phyloP scores from a whole-genome alignment of 1,140 invertebrate species.

The Eurosta solidaginis region DNA sequence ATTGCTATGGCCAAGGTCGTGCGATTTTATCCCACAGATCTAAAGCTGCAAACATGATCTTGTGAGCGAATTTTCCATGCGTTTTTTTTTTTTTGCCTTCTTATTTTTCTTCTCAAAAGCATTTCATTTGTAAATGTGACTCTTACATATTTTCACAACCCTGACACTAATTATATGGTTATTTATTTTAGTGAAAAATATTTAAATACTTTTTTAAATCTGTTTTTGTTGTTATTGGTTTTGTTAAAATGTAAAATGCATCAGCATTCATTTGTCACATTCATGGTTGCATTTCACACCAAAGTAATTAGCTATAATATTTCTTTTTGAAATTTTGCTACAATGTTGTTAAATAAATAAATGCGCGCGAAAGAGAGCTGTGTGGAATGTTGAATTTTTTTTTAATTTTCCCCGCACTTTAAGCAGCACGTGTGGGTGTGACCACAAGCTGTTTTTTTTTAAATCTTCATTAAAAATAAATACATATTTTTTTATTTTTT shows the following conservation, averaged over 20 bases:
- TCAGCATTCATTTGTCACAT: slow-evolving; percentile 8
- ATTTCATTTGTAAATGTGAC: not conserved
- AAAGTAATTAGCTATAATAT: slow-evolving; percentile 23
- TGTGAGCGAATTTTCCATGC: slow-evolving; percentile 3
- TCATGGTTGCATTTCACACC: not conserved
- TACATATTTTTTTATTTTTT: not conserved
- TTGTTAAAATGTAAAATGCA: not conserved
- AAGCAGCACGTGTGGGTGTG: no score
- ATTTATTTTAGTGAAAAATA: not conserved
- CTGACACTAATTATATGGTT: slow-evolving; percentile 27
- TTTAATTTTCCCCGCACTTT: no score
- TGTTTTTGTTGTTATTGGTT: not conserved
- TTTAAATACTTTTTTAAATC: not conserved
- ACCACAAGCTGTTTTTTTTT: no score
- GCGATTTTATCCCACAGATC: not conserved
- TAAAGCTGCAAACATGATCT: not conserved
- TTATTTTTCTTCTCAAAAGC: no score
- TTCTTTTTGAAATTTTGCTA: no score
- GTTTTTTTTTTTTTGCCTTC: not conserved
- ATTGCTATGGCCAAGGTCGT: slow-evolving; percentile 18
- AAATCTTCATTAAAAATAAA: not conserved
- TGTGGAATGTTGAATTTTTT: no score
- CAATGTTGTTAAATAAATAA: no score
- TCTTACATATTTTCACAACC: slow-evolving; percentile 22
- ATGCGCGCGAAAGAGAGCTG: no score